A percentile compares a stretch with the other conserved stretches of the same genome.
These are phyloP conservation scores for Noctuana brunneofusca DNA, from an alignment of 2,888 invertebrate species.

Conservation along the genomic window DNA sequence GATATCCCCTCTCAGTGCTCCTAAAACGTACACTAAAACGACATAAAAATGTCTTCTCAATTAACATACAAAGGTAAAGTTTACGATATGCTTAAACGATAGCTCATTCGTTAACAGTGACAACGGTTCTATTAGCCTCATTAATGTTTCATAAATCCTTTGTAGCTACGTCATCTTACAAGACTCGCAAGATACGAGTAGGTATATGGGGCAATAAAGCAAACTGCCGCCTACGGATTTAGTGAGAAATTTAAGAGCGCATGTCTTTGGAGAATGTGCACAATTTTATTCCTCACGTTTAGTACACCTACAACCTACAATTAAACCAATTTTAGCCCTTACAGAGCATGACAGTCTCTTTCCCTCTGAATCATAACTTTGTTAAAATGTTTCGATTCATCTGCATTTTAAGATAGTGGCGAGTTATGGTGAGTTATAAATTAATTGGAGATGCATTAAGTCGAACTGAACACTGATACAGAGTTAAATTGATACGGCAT, in stretches of 20 bases:
- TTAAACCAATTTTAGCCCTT: background rate
- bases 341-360: too few species aligned
- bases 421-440: too few species aligned
- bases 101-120: slow-evolving; percentile 44
- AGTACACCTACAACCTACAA: slow-evolving; percentile 10
- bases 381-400: too few species aligned
- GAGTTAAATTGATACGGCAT: too few species aligned
- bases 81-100: slow-evolving; percentile 46
- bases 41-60: background rate
- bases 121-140: slow-evolving; percentile 53
- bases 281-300: slow-evolving; percentile 18
- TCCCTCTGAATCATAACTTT: too few species aligned
- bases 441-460: background rate
- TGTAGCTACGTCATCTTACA: slow-evolving; percentile 24
- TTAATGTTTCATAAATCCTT: slow-evolving; percentile 54
- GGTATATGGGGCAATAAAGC: slow-evolving; percentile 22
- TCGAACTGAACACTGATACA: background rate
- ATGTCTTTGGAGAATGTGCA: slow-evolving; percentile 14
- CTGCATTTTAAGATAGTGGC: too few species aligned
- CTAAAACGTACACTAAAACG: background rate
- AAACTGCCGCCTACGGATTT: slow-evolving; percentile 24
- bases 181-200: slow-evolving; percentile 2
- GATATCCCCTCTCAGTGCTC: background rate
- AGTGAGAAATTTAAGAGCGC: slow-evolving; percentile 17
- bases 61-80: slow-evolving; percentile 62